phyloP scores from a whole-genome alignment of 2,888 invertebrate species.

The Troides oblongomaculatus region DNA sequence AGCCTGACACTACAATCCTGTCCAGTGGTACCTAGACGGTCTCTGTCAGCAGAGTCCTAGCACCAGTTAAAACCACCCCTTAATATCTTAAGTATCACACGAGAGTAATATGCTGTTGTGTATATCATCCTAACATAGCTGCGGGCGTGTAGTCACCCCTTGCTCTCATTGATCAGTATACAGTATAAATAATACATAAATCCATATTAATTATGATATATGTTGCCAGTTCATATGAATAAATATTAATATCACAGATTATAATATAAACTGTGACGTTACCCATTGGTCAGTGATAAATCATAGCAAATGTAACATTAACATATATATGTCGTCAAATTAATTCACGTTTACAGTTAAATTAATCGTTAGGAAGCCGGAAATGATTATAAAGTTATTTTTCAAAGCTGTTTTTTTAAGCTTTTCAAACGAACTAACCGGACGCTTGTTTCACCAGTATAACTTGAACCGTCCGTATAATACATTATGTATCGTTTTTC shows the following conservation, averaged over 20 bases:
- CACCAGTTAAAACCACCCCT: no score
- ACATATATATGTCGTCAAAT: slow-evolving; percentile 36
- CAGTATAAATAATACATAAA: no score
- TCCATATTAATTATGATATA: neutral
- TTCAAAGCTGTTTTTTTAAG: slow-evolving; percentile 42
- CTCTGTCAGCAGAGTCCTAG: no score
- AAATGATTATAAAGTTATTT: slow-evolving; percentile 44
- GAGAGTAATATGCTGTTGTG: no score
- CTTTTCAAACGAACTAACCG: slow-evolving; percentile 42
- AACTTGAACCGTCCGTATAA: slow-evolving; percentile 26
- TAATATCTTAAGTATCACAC: no score
- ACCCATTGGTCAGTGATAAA: slow-evolving; percentile 31
- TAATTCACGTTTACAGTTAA: slow-evolving; percentile 36
- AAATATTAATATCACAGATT: slow-evolving; percentile 21
- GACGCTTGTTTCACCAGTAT: slow-evolving; percentile 33
- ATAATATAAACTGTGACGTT: slow-evolving; percentile 7
- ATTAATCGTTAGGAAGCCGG: slow-evolving; percentile 39
- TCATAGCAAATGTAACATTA: slow-evolving; percentile 32
- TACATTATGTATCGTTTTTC: neutral
- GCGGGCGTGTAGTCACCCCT: no score
- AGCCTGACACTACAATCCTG: no score
- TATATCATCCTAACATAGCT: no score
- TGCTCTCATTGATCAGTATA: no score
- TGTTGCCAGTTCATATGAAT: neutral
- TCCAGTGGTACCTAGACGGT: no score